These are phyloP conservation scores for Onychomys arenicola DNA, from an alignment of 2,797 vertebrate genomes.

Conservation along the genomic window DNA sequence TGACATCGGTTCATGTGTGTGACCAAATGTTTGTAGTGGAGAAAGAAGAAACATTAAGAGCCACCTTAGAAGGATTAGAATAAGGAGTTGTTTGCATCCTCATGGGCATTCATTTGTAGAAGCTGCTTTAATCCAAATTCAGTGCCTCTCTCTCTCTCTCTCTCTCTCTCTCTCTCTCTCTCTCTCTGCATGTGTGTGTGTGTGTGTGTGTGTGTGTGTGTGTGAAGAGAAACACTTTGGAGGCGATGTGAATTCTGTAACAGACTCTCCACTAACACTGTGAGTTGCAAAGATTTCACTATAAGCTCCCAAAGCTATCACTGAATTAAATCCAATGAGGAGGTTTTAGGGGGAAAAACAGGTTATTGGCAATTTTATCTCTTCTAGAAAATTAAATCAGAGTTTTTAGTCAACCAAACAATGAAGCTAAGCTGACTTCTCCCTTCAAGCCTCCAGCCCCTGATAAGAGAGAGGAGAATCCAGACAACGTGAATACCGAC, in stretches of 20 bases:
- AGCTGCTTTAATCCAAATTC: neutral
- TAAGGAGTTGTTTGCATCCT: neutral
- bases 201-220: neutral
- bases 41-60: neutral
- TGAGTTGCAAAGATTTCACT: neutral
- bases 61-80: neutral
- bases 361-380: conserved; percentile 41
- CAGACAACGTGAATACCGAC: neutral
- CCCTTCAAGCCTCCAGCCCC: neutral
- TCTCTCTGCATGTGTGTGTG: neutral
- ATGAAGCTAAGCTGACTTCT: neutral
- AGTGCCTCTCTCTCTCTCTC: too few species aligned
- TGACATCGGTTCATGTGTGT: neutral
- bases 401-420: conserved; percentile 11
- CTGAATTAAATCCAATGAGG: conserved; percentile 9
- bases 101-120: neutral
- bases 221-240: neutral
- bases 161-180: too few species aligned
- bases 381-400: neutral
- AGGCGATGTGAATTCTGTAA: neutral
- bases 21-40: neutral
- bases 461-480: neutral
- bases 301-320: neutral
- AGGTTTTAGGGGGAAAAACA: neutral
- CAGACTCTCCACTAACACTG: neutral